Base-by-base conservation (phyloP, 2,888 invertebrate species). In the Sthenelais limicola region DNA sequence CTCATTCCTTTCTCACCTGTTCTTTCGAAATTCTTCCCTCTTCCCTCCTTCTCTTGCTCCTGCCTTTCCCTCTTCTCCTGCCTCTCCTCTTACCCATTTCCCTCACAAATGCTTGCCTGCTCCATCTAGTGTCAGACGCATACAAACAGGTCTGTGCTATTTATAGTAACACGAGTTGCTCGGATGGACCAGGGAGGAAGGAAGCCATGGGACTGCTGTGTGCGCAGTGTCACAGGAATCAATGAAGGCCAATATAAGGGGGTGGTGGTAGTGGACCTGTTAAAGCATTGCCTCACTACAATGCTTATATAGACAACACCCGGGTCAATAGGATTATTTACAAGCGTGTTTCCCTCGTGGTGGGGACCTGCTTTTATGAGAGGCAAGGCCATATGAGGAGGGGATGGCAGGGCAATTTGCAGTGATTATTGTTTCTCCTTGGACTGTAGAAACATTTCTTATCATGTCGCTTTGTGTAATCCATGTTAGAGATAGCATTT, bases 111-210 rank as follows among this genome's bases (percentile, higher is more conserved):
- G 43, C 43, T 43, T 43, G 12, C 9, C 43, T 18, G 12, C 43
- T 43, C 18, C 43, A 43, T 43, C 24, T 32, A 56, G 28, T 28
- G 56, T n/a, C 28, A 56, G 56, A 24, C 62, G 38, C 35, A 62
- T 62, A 62, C 62, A 62, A 62, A 62, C 43, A 38, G 62, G 24
- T 26, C 38, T 12, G 24, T 3, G 62, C 62, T 62, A 62, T 62
- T 62, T 62, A 62, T 62, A 62, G 62, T 24, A 62, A 35, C 32
- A 24, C 5, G 35, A 35, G 38, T 24, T 38, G 38, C 62, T 35
- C 24, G 30, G n/a, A 3, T 24, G 5, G 24, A 24, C 9, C 51
- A 51, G 51, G 7, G 51, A 5, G n/a, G n/a, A n/a, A n/a, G n/a
- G n/a, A 24, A 24, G 18, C 5, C 38, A 62, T 24, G 35, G 38